Percentiles rank a stretch among this genome's conserved stretches.
Evolutionary conservation across 2,113 vertebrate genomes (phyloP).

Genomic region (Astatoreochromis straeleni): DNA sequence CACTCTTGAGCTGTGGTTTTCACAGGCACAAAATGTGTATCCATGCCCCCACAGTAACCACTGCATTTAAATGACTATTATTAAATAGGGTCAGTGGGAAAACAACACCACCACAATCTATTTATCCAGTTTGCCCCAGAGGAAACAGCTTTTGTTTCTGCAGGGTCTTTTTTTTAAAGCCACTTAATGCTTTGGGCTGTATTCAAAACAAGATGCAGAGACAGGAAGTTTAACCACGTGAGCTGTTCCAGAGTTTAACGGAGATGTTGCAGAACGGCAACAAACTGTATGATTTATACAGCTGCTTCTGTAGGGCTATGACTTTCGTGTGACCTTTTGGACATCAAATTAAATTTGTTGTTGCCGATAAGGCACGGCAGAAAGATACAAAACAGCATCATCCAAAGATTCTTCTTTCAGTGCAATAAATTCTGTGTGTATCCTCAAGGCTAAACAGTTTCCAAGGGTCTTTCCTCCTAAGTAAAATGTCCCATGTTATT

Average conservation of each 20-base stretch:
- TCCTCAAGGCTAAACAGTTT: not conserved
- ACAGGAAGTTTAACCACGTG: not conserved
- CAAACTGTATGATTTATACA: not conserved
- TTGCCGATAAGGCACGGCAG: not conserved
- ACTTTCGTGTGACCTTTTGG: not conserved
- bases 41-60: not conserved
- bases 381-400: not conserved
- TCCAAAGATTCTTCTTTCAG: not conserved
- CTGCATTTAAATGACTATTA: not conserved
- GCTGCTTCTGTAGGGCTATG: not conserved
- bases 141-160: not conserved
- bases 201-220: not conserved
- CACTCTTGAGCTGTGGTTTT: not conserved
- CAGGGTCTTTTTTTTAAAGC: not conserved
- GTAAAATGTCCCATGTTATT: not conserved
- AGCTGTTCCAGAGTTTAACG: not conserved
- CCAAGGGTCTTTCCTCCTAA: not conserved
- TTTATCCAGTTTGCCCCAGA: not conserved
- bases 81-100: slow-evolving; percentile 12
- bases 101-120: not conserved
- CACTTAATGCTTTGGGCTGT: not conserved
- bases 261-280: not conserved
- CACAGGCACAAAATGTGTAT: not conserved
- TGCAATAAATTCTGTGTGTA: not conserved
- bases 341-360: not conserved